phyloP scores from a whole-genome alignment of 2,797 vertebrate species.

The Sebastes itinus region DNA sequence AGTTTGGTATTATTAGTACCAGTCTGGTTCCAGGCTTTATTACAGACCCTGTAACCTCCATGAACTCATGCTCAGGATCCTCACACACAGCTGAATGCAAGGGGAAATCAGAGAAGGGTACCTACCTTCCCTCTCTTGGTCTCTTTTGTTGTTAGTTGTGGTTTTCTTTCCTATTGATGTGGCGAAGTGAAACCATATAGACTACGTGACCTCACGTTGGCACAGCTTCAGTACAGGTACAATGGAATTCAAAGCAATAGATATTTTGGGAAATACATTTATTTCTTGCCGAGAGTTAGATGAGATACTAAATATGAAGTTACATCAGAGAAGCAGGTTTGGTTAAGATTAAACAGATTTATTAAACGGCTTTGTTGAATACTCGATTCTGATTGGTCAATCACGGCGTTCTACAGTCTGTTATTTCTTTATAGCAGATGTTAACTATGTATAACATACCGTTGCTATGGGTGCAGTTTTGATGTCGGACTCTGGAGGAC shows the following conservation, averaged over 20 bases:
- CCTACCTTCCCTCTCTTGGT: neutral
- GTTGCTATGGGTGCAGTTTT: no score
- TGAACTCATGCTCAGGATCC: neutral
- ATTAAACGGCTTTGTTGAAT: no score
- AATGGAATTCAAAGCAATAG: neutral
- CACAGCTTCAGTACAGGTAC: neutral
- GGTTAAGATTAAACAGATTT: no score
- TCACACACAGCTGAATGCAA: neutral
- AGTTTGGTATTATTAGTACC: slow-evolving; percentile 10
- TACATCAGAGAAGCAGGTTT: no score
- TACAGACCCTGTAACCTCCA: slow-evolving; percentile 1
- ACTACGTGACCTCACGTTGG: neutral
- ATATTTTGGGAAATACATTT: neutral
- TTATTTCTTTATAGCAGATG: no score
- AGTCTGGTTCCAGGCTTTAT: neutral
- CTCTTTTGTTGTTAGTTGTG: neutral
- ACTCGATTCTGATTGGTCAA: no score
- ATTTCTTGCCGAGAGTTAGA: neutral
- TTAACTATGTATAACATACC: no score
- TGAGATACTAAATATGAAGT: neutral
- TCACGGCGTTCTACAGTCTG: no score
- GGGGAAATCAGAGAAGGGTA: neutral
- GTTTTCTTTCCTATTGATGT: neutral
- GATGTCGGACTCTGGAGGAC: no score
- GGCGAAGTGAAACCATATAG: neutral